Base-by-base conservation (phyloP, 2,888 invertebrate species). In the Trisateles emortualis region DNA sequence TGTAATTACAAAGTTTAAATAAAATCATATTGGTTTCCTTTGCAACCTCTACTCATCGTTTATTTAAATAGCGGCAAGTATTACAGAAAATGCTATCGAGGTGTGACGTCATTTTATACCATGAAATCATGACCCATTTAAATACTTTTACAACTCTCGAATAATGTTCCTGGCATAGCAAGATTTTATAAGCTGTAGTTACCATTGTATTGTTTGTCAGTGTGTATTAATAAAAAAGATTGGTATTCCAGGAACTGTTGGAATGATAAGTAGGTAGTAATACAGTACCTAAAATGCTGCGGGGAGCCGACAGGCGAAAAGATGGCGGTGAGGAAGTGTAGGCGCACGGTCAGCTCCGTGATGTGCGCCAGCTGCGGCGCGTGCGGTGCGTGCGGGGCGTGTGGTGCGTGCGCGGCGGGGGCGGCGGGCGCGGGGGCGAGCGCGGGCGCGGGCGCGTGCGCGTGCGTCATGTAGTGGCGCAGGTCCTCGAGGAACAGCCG, bases 301-400 rank as follows among this genome's bases (percentile, higher is more conserved):
- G 98, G 98, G 14, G 98, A 98, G 3, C 97, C 98, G 56, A 97
- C 93, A 0, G 97, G 96, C 47, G 98, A 98, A 88, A 98, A 99
- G 45, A 99, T 96, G 46, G 98, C 97, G 2, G 98, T 97, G 47
- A 99, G 94, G 92, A 99, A 99, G 85, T 98, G 97, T 72, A 99
- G 88, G 16, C 98, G 94, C 46, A 98, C 98, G 78, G 98, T 98
- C 47, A 99, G 96, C 86, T 98, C 97, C 40, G 97, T 97, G 84
- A 97, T 96, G 87, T 97, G 97, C 68, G 90, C 89, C 78, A 89
- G 90, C 75, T 90, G 90, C 52, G 85, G 86, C 50, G 22, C 62
- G 35, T 66, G 41, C 35, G 64, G 55, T 59, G 24, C 63, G 22
- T 22, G 22, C 22, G 61, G 22, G 2, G 22, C 22, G 26, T 62